These are phyloP conservation scores for Tenthredo distinguenda DNA, from an alignment of 2,888 invertebrate genomes.

Conservation along the genomic window DNA sequence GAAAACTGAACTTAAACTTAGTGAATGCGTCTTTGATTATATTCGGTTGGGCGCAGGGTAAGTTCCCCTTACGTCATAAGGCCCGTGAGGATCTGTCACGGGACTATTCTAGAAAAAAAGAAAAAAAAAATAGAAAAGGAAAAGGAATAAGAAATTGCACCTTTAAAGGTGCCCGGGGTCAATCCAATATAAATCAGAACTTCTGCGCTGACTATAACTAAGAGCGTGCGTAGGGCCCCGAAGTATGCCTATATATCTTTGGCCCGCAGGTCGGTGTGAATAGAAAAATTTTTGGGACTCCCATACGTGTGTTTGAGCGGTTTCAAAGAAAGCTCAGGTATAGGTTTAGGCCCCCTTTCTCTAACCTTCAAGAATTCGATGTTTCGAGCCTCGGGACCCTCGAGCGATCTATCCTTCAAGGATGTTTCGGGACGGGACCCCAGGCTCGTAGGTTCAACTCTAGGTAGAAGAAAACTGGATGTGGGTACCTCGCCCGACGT, in stretches of 20 bases:
- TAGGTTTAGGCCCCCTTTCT: slow-evolving; percentile 27
- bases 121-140: slow-evolving; percentile 15
- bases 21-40: slow-evolving; percentile 74
- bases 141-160: slow-evolving; percentile 64
- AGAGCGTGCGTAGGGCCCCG: slow-evolving; percentile 38
- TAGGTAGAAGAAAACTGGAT: slow-evolving; percentile 52
- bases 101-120: slow-evolving; percentile 62
- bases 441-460: background rate
- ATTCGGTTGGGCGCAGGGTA: slow-evolving; percentile 64
- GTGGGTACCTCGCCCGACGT: background rate
- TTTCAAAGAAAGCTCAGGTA: slow-evolving; percentile 38
- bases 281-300: slow-evolving; percentile 47
- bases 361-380: slow-evolving; percentile 32
- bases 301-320: slow-evolving; percentile 5
- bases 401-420: slow-evolving; percentile 39
- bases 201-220: slow-evolving; percentile 58
- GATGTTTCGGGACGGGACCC: slow-evolving; percentile 47
- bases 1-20: slow-evolving; percentile 62
- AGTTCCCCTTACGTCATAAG: slow-evolving; percentile 53
- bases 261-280: slow-evolving; percentile 36
- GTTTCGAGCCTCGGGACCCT: slow-evolving; percentile 27
- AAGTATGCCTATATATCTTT: background rate
- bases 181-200: slow-evolving; percentile 75
- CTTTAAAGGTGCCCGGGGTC: slow-evolving; percentile 70
- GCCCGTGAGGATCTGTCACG: slow-evolving; percentile 58